phyloP scores from a whole-genome alignment of 2,888 invertebrate genomes.

The Tachina fera region DNA sequence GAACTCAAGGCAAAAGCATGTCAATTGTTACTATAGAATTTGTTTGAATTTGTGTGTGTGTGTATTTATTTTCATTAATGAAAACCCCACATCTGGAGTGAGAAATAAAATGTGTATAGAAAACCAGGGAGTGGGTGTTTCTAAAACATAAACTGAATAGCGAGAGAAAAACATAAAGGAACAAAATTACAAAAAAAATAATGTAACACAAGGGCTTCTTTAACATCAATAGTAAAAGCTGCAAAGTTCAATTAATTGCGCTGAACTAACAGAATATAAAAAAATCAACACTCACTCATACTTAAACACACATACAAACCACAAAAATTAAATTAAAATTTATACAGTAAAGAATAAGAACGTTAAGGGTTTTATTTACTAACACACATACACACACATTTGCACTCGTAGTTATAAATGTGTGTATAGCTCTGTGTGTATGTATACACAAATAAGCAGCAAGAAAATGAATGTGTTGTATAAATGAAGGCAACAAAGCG shows the following conservation, averaged over 20 bases:
- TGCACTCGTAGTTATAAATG: not conserved
- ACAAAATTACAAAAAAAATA: conserved; percentile 16
- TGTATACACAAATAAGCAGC: not conserved
- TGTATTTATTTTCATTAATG: conserved; percentile 42
- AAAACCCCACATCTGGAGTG: conserved; percentile 38
- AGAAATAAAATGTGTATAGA: conserved; percentile 10
- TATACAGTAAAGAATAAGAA: conserved; percentile 59
- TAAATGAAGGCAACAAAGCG: conserved; percentile 68
- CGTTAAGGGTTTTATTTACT: conserved; percentile 53
- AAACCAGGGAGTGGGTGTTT: conserved; percentile 29
- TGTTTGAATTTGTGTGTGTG: conserved; percentile 5
- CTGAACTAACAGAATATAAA: conserved; percentile 68
- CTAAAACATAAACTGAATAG: conserved; percentile 47
- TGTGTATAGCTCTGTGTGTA: not conserved
- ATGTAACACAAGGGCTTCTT: conserved; percentile 61
- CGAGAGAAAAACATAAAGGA: conserved; percentile 1
- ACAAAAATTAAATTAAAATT: conserved; percentile 81
- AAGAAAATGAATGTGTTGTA: conserved; percentile 41
- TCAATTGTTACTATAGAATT: conserved; percentile 56
- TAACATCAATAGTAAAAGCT: conserved; percentile 77
- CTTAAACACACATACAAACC: conserved; percentile 74
- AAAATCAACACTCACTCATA: conserved; percentile 50
- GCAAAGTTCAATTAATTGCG: conserved; percentile 82
- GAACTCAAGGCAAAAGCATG: conserved; percentile 69
- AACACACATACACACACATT: conserved; percentile 28